Evolutionary conservation across 2,797 vertebrate genomes (phyloP).

Genomic region (Anabacerthia variegaticeps): DNA sequence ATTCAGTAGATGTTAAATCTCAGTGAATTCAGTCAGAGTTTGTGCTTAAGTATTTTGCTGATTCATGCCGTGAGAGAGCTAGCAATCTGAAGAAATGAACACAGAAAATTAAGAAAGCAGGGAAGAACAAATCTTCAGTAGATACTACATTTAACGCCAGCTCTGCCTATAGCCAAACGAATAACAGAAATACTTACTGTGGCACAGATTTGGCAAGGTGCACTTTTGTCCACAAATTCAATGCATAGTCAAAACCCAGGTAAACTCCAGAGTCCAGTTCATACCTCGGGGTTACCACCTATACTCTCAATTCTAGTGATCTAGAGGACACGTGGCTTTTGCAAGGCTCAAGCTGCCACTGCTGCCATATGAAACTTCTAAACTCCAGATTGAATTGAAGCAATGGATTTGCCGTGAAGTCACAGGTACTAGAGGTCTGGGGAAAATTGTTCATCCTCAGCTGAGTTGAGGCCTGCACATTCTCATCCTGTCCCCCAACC

Average conservation of each 20-base stretch:
- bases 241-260: not conserved
- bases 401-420: not conserved
- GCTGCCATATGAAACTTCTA: accelerated
- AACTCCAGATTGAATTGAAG: not conserved
- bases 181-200: not conserved
- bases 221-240: not conserved
- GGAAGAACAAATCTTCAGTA: not conserved
- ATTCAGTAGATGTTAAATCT: not conserved
- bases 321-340: not conserved
- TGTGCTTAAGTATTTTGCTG: not conserved
- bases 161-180: not conserved
- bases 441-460: not conserved
- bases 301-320: not conserved
- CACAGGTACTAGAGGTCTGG: not conserved
- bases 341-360: not conserved
- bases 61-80: not conserved
- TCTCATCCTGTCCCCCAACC: not conserved
- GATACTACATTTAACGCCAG: no score
- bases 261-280: not conserved
- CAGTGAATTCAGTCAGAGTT: not conserved
- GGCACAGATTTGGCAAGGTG: not conserved
- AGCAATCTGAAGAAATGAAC: not conserved
- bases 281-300: not conserved
- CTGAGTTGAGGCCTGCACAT: not conserved
- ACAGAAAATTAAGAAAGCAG: not conserved